phyloP scores from a whole-genome alignment of 2,888 invertebrate genomes.

The Diadegma fenestrale region DNA sequence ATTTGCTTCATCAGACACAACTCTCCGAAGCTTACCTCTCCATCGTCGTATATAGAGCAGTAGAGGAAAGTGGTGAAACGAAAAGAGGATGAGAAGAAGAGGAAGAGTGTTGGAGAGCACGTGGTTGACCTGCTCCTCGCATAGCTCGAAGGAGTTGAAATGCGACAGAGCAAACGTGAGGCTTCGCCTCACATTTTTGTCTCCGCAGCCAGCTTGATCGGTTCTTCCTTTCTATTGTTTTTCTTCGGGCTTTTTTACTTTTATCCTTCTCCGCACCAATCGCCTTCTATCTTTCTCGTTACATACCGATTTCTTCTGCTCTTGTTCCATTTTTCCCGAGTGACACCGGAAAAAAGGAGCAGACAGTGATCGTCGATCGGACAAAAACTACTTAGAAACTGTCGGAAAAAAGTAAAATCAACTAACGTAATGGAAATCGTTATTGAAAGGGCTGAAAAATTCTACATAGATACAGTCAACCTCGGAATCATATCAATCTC shows the following conservation, averaged over 20 bases:
- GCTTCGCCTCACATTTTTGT: slow-evolving; percentile 58
- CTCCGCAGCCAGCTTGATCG: slow-evolving; percentile 55
- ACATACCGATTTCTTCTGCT: slow-evolving; percentile 14
- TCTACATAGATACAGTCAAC: slow-evolving; percentile 15
- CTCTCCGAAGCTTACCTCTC: slow-evolving; percentile 55
- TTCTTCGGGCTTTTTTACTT: slow-evolving; percentile 46
- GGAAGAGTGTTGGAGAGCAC: slow-evolving; percentile 34
- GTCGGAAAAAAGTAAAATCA: slow-evolving; percentile 67
- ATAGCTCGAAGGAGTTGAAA: slow-evolving; percentile 50
- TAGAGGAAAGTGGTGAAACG: neutral
- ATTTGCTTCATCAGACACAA: slow-evolving; percentile 58
- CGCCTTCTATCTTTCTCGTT: slow-evolving; percentile 31
- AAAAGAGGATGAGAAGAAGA: neutral
- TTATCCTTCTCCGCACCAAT: slow-evolving; percentile 24
- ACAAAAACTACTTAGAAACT: slow-evolving; percentile 74
- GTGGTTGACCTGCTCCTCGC: slow-evolving; percentile 61
- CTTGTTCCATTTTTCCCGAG: slow-evolving; percentile 9
- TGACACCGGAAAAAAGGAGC: slow-evolving; percentile 13
- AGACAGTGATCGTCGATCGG: slow-evolving; percentile 51
- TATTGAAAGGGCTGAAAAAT: slow-evolving; percentile 19
- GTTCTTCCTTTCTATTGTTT: slow-evolving; percentile 57
- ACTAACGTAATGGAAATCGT: slow-evolving; percentile 67
- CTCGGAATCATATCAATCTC: slow-evolving; percentile 70
- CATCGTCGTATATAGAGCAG: slow-evolving; percentile 13
- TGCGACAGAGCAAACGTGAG: slow-evolving; percentile 61